Percentiles rank a stretch among this genome's conserved stretches.
These are phyloP conservation scores for Rhegmatorhina hoffmannsi DNA, from an alignment of 2,113 vertebrate species.

Conservation along the genomic window DNA sequence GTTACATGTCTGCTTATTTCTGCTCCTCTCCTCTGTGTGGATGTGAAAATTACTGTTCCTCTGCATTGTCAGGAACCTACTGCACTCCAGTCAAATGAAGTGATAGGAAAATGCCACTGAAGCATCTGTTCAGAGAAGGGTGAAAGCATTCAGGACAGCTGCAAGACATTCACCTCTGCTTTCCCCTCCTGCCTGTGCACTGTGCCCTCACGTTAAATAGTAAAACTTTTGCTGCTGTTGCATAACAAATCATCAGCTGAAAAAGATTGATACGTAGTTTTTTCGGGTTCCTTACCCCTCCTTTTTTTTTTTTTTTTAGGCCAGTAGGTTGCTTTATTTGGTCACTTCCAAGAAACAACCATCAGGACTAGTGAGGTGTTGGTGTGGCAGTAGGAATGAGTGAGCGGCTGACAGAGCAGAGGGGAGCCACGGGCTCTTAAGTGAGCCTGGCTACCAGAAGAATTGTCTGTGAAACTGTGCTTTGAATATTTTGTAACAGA, in stretches of 20 bases:
- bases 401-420: not conserved
- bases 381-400: too few species aligned
- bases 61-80: not conserved
- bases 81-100: not conserved
- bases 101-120: not conserved
- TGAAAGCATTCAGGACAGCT: not conserved
- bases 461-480: not conserved
- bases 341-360: not conserved
- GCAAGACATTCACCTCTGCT: not conserved
- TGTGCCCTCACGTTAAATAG: not conserved
- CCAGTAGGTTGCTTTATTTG: not conserved
- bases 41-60: not conserved
- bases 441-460: not conserved
- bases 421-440: not conserved
- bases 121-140: not conserved
- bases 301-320: not conserved
- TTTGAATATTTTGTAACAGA: not conserved
- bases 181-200: rapidly evolving
- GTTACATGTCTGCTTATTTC: not conserved
- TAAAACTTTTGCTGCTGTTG: not conserved
- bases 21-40: not conserved
- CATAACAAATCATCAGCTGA: not conserved
- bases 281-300: not conserved
- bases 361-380: not conserved
- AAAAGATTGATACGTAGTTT: rapidly evolving